Evolutionary conservation across 2,888 invertebrate species (phyloP).

Genomic region (Lycia hirtaria): DNA sequence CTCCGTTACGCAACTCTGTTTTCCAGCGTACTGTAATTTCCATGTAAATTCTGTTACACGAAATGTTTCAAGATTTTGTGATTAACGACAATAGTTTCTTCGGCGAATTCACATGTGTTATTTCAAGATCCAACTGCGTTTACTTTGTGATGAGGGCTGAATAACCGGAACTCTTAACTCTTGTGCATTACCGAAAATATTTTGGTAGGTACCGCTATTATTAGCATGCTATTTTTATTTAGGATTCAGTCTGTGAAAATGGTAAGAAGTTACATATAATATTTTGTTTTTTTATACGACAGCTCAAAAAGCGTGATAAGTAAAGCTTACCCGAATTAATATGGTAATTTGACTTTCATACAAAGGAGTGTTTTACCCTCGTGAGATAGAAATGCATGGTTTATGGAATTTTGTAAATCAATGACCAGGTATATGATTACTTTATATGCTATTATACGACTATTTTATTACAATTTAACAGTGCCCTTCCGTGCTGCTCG

Average conservation of each 20-base stretch:
- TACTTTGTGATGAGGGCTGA: constrained; percentile 41
- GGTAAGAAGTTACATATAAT: too few species aligned
- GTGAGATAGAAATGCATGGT: too few species aligned
- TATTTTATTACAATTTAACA: too few species aligned
- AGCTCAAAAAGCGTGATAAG: too few species aligned
- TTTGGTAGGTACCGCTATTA: not conserved
- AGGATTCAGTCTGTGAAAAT: not conserved
- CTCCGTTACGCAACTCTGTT: constrained; percentile 18
- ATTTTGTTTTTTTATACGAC: too few species aligned
- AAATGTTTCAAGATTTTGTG: constrained; percentile 26
- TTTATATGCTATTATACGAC: too few species aligned
- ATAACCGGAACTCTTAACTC: not conserved
- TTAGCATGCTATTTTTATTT: not conserved
- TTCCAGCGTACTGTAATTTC: constrained; percentile 11
- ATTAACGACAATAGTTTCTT: constrained; percentile 41
- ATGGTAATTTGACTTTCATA: too few species aligned
- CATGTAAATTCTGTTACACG: constrained; percentile 3
- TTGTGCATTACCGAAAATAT: not conserved
- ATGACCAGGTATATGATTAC: too few species aligned
- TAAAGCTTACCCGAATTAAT: too few species aligned
- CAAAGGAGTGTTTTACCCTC: too few species aligned
- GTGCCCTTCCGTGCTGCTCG: too few species aligned
- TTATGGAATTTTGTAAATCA: too few species aligned
- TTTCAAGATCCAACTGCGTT: constrained; percentile 48
- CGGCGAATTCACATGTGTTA: constrained; percentile 43